These are phyloP conservation scores for Heliconius himera DNA, from an alignment of 1,140 invertebrate genomes.

Conservation along the genomic window DNA sequence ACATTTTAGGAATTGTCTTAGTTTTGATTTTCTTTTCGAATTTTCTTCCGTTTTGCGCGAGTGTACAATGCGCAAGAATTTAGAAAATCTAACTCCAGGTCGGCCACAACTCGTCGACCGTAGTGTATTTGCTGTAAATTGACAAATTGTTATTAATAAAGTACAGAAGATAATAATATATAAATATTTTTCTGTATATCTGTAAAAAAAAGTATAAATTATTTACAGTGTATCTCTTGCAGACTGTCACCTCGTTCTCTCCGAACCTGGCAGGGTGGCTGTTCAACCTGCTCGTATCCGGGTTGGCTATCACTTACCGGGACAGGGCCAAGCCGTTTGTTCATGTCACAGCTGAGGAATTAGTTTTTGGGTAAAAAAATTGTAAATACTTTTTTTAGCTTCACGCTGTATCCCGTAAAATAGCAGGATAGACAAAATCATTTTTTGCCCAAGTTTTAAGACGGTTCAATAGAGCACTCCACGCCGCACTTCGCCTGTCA, in stretches of 20 bases:
- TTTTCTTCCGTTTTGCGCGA: too few relatives aligned
- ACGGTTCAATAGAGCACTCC: too few relatives aligned
- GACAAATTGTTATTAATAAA: too few relatives aligned
- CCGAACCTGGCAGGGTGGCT: conserved; percentile 84
- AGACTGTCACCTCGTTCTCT: conserved; percentile 89
- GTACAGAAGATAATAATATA: too few relatives aligned
- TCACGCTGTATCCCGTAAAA: not conserved
- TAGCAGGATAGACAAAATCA: not conserved
- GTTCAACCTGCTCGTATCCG: conserved; percentile 83
- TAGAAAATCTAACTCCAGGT: too few relatives aligned
- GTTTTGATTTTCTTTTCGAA: too few relatives aligned
- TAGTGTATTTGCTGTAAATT: too few relatives aligned
- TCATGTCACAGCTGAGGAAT: conserved; percentile 88
- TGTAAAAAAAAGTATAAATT: not conserved
- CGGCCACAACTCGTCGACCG: too few relatives aligned
- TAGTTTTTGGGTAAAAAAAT: conserved; percentile 85
- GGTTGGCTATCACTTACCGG: conserved; percentile 82
- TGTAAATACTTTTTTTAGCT: not conserved
- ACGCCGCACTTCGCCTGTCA: too few relatives aligned
- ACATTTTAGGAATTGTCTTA: too few relatives aligned
- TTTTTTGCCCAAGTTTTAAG: too few relatives aligned
- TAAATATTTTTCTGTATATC: not conserved
- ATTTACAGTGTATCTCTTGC: conserved; percentile 44
- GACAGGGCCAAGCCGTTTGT: conserved; percentile 86
- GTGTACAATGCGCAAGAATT: too few relatives aligned